Evolutionary conservation across 2,797 vertebrate genomes (phyloP).

Genomic region (Luscinia luscinia): DNA sequence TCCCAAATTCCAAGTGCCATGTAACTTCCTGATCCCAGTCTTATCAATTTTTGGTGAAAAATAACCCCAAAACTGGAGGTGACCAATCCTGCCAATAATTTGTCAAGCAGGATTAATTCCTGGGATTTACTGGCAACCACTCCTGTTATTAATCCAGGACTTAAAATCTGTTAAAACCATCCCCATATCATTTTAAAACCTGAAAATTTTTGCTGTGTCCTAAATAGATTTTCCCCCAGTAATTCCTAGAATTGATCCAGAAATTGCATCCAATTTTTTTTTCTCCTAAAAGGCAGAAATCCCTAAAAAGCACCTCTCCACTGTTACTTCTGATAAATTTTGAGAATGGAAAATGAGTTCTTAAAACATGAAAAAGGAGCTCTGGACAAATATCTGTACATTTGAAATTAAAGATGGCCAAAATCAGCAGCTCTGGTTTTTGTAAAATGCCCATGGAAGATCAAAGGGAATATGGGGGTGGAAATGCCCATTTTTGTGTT

Average conservation of each 20-base stretch:
- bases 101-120: background rate
- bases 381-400: background rate
- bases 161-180: background rate
- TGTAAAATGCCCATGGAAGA: background rate
- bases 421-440: background rate
- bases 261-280: background rate
- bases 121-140: background rate
- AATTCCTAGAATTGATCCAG: background rate
- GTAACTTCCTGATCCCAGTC: fast-evolving
- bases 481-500: background rate
- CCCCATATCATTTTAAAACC: background rate
- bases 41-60: background rate
- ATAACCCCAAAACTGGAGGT: background rate
- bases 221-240: background rate
- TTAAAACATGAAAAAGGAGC: background rate
- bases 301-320: background rate
- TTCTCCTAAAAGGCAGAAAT: background rate
- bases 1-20: fast-evolving
- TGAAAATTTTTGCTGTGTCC: background rate
- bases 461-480: background rate
- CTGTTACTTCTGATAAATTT: background rate
- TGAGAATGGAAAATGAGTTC: background rate
- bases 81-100: background rate
- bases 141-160: background rate
- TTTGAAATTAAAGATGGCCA: background rate